phyloP scores from a whole-genome alignment of 2,888 invertebrate genomes.

The Dichetophora obliterata region DNA sequence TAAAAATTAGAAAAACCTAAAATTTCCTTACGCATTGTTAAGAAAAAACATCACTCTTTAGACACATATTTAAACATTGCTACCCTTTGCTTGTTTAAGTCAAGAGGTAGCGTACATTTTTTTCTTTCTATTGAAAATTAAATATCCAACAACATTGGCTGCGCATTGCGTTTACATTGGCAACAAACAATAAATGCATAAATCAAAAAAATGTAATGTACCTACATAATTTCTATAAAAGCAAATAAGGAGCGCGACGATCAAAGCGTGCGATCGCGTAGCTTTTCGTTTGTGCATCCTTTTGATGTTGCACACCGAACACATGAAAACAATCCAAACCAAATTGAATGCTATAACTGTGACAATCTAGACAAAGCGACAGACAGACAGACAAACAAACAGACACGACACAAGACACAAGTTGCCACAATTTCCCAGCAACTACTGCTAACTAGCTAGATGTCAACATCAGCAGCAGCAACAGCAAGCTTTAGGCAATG shows the following conservation, averaged over 20 bases:
- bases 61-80: no score
- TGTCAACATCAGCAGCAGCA: background rate
- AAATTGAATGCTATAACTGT: background rate
- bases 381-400: background rate
- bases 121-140: background rate
- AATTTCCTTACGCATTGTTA: no score
- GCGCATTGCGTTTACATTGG: background rate
- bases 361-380: background rate
- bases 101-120: no score
- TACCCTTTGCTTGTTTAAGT: no score
- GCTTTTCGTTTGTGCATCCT: constrained; percentile 11
- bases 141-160: background rate
- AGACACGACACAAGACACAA: background rate
- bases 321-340: background rate
- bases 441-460: background rate
- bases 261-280: constrained; percentile 16
- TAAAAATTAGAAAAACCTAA: no score
- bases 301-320: constrained; percentile 19
- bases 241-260: constrained; percentile 24
- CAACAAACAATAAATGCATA: constrained; percentile 16
- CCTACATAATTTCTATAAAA: constrained; percentile 3
- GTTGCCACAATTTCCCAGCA: background rate
- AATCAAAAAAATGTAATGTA: constrained; percentile 22
- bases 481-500: background rate
- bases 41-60: no score